Evolutionary conservation across 2,113 vertebrate species (phyloP).

Genomic region (Geococcyx californianus): DNA sequence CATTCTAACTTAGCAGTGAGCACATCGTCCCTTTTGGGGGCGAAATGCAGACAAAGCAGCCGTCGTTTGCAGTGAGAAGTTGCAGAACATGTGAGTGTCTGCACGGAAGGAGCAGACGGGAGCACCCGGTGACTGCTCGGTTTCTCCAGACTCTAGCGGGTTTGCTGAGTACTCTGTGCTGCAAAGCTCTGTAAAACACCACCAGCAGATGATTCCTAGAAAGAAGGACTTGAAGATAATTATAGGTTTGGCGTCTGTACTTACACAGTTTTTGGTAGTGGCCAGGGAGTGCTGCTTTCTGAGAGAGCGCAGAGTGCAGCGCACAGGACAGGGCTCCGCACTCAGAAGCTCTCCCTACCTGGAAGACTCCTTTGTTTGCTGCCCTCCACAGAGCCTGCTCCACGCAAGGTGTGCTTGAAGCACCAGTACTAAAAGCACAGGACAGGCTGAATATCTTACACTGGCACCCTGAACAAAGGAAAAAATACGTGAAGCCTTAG

Average conservation of each 20-base stretch:
- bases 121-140: neutral
- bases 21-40: neutral
- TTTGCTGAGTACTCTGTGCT: neutral
- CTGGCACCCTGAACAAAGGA: neutral
- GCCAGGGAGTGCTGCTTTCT: neutral
- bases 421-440: neutral
- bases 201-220: neutral
- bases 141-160: neutral
- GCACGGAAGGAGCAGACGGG: neutral
- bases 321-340: neutral
- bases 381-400: neutral
- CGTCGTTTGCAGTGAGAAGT: neutral
- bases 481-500: neutral
- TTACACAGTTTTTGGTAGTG: neutral
- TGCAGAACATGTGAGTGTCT: neutral
- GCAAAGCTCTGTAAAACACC: neutral
- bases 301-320: neutral
- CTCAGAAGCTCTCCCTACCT: neutral
- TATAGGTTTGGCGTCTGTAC: neutral
- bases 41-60: neutral
- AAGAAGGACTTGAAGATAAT: neutral
- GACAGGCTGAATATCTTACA: neutral
- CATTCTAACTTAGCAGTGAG: conserved; percentile 19
- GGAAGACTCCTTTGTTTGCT: neutral
- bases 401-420: neutral